Evolutionary conservation across 2,113 vertebrate species (phyloP).

Genomic region (Boulengeromyrus knoepffleri): DNA sequence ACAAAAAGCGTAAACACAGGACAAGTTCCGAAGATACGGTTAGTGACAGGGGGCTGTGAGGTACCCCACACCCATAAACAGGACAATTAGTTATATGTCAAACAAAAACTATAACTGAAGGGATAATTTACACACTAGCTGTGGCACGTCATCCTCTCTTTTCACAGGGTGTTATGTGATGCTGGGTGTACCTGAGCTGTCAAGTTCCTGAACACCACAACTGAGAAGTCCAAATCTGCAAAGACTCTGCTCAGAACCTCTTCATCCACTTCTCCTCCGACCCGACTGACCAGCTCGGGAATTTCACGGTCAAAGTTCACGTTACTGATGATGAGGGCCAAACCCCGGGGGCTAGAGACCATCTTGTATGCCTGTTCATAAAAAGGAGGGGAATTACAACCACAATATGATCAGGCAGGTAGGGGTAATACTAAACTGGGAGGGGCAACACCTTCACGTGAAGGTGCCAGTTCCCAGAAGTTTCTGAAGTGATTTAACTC

Average conservation of each 20-base stretch:
- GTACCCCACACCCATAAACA: neutral
- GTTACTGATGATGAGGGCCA: slow-evolving; percentile 86
- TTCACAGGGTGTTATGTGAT: neutral
- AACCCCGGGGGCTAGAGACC: slow-evolving; percentile 73
- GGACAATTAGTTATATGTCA: neutral
- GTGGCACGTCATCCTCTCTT: neutral
- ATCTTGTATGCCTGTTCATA: slow-evolving; percentile 75
- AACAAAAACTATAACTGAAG: neutral
- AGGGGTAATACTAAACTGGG: neutral
- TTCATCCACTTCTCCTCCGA: slow-evolving; percentile 85
- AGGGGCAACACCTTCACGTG: neutral
- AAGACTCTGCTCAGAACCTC: slow-evolving; percentile 72
- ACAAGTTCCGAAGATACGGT: neutral
- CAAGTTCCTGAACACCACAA: slow-evolving; percentile 64
- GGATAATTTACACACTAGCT: neutral
- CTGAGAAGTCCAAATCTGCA: slow-evolving; percentile 72
- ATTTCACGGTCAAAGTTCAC: slow-evolving; percentile 69
- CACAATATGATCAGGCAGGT: neutral
- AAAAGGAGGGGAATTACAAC: neutral
- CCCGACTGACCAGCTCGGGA: slow-evolving; percentile 72
- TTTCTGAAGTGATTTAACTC: neutral
- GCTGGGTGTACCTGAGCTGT: slow-evolving; percentile 67
- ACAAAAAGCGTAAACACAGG: neutral
- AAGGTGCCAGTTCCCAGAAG: neutral
- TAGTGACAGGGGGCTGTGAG: neutral